Evolutionary conservation across 2,888 invertebrate species (phyloP).

Genomic region (Sussaba pulchella): DNA sequence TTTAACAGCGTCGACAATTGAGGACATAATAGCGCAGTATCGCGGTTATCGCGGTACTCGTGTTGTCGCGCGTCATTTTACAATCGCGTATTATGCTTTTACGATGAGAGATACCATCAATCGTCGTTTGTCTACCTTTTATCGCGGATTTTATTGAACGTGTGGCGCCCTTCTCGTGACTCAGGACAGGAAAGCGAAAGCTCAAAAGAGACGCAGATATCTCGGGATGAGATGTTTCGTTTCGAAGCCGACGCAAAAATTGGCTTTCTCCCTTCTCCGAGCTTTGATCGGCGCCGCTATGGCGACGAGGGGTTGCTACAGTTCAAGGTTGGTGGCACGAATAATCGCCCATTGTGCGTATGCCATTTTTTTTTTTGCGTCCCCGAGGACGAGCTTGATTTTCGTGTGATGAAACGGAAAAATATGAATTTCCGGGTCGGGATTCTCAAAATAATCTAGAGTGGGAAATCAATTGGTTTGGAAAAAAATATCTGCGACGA

Average conservation of each 20-base stretch:
- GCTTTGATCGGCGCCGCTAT: conserved; percentile 8
- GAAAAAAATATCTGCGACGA: not conserved
- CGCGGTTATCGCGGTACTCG: not conserved
- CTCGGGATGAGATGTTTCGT: conserved; percentile 5
- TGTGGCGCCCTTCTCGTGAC: not conserved
- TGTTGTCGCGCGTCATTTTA: not conserved
- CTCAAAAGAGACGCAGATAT: not conserved
- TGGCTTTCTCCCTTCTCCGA: not conserved
- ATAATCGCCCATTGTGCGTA: not conserved
- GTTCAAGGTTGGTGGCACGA: not conserved
- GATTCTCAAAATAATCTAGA: no score
- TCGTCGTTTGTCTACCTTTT: conserved; percentile 5
- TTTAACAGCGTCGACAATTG: not conserved
- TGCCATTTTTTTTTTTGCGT: not conserved
- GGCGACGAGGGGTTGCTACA: not conserved
- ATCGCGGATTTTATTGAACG: conserved; percentile 7
- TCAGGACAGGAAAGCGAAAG: conserved; percentile 3
- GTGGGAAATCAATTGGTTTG: no score
- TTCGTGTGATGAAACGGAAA: no score
- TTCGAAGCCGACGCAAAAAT: not conserved
- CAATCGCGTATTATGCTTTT: not conserved
- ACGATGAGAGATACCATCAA: conserved; percentile 11
- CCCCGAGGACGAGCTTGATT: no score
- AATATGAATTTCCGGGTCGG: no score
- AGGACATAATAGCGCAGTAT: not conserved